phyloP scores from a whole-genome alignment of 37 sponge, comb jelly and placozoan genomes.

The Aplysina aerophoba region DNA sequence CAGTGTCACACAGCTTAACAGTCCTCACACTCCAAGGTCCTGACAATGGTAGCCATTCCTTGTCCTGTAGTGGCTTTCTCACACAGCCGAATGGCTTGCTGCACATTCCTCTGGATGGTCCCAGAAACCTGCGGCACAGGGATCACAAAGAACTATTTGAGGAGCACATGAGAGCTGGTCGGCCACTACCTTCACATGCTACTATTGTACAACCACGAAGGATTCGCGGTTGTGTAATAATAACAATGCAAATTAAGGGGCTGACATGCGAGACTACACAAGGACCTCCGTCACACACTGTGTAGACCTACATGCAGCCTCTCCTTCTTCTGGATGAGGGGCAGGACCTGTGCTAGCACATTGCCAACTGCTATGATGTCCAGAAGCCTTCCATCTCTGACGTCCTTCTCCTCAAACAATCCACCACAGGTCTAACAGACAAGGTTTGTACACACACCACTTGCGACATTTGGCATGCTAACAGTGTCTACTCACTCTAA shows the following conservation, averaged over 20 bases:
- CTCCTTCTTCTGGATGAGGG: neutral
- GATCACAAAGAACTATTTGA: neutral
- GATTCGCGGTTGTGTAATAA: no score
- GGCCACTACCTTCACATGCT: no score
- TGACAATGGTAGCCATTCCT: neutral
- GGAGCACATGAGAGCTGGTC: no score
- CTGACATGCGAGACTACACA: no score
- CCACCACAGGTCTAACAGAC: neutral
- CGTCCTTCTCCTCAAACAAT: constrained; percentile 1
- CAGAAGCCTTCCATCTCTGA: neutral
- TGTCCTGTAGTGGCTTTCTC: neutral
- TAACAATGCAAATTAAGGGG: no score
- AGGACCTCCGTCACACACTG: neutral
- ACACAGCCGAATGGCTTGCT: neutral
- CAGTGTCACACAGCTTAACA: neutral
- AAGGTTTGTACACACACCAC: neutral
- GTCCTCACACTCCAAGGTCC: constrained; percentile 1
- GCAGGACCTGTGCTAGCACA: constrained; percentile 7
- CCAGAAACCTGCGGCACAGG: neutral
- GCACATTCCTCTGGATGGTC: neutral
- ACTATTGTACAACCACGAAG: no score
- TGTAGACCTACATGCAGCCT: neutral
- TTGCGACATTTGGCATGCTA: no score
- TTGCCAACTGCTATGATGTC: neutral
- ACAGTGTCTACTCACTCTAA: no score